phyloP scores from a whole-genome alignment of 2,113 vertebrate genomes.

The Plectropomus leopardus region DNA sequence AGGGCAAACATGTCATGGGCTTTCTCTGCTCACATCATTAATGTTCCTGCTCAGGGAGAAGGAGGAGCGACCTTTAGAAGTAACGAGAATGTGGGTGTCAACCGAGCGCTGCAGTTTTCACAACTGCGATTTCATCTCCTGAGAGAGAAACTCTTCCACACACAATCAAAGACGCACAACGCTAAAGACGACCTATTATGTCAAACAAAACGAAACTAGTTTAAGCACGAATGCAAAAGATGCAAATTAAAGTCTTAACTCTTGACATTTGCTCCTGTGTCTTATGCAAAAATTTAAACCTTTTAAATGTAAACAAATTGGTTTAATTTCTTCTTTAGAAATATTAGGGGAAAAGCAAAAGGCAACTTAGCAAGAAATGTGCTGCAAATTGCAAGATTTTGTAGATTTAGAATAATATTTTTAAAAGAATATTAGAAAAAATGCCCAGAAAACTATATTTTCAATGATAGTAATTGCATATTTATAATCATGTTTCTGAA shows the following conservation, averaged over 20 bases:
- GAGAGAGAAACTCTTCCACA: not conserved
- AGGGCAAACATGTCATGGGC: slow-evolving; percentile 17
- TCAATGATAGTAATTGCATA: too few species aligned
- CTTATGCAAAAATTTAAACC: too few species aligned
- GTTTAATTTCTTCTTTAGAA: too few species aligned
- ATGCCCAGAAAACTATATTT: too few species aligned
- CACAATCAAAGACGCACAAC: not conserved
- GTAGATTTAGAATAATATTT: too few species aligned
- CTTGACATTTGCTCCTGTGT: too few species aligned
- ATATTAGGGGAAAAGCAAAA: too few species aligned
- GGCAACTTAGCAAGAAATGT: too few species aligned
- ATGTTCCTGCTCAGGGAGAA: not conserved
- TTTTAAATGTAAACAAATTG: too few species aligned
- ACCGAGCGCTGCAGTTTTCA: not conserved
- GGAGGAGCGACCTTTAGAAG: slow-evolving; percentile 17
- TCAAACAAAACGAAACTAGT: not conserved
- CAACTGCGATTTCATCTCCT: not conserved
- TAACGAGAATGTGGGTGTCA: not conserved
- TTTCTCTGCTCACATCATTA: slow-evolving; percentile 1
- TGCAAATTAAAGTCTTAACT: not conserved
- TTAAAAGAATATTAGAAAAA: too few species aligned
- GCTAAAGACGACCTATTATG: not conserved
- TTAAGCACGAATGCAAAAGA: not conserved
- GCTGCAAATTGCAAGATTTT: too few species aligned
- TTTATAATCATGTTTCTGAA: too few species aligned